Evolutionary conservation across 1,140 invertebrate species (phyloP).

Genomic region (Chironomus striatipennis): DNA sequence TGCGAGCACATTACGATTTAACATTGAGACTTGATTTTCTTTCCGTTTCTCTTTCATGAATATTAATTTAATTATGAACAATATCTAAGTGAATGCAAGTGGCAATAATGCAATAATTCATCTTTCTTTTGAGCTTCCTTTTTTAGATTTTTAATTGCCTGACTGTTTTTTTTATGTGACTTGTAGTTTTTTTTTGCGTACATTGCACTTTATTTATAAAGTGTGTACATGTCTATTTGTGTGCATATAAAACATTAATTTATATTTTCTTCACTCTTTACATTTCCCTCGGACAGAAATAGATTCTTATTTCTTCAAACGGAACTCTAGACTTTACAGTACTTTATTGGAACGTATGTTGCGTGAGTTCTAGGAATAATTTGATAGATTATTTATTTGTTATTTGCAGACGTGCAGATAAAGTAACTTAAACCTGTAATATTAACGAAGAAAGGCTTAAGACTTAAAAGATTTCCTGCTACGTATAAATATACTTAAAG

Average conservation of each 20-base stretch:
- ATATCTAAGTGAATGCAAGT: neutral
- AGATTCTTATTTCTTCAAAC: neutral
- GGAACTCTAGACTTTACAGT: slow-evolving; percentile 12
- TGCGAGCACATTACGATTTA: neutral
- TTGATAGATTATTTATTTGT: too few relatives aligned
- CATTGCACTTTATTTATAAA: neutral
- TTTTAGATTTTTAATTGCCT: slow-evolving; percentile 4
- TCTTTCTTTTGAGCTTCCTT: slow-evolving; percentile 1
- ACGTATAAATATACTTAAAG: neutral
- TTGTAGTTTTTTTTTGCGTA: neutral
- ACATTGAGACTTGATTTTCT: neutral
- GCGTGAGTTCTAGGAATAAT: neutral
- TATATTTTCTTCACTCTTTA: neutral
- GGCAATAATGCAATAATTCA: neutral
- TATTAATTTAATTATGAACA: neutral
- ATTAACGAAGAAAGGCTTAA: neutral
- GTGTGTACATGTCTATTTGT: neutral
- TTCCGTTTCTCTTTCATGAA: too few relatives aligned
- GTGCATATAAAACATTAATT: neutral
- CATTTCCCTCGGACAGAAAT: neutral
- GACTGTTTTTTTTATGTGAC: neutral
- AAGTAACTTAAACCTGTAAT: too few relatives aligned
- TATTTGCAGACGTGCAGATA: too few relatives aligned
- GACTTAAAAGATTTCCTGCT: neutral
- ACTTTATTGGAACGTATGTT: neutral